phyloP scores from a whole-genome alignment of 2,888 invertebrate species.

The Graphium colonna region DNA sequence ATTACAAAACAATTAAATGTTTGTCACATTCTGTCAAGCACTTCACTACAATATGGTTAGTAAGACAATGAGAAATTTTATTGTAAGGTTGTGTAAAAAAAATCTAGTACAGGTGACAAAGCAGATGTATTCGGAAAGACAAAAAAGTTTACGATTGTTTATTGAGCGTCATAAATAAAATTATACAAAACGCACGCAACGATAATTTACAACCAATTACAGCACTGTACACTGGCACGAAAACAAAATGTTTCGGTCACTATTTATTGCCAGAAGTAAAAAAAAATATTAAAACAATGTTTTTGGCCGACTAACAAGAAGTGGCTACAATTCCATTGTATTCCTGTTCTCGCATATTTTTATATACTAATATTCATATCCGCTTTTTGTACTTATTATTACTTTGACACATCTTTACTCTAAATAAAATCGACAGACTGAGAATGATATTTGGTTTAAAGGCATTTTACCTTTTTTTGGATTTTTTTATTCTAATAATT shows the following conservation, averaged over 20 bases:
- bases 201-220: conserved; percentile 17
- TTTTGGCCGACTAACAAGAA: no score
- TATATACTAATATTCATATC: no score
- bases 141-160: conserved; percentile 17
- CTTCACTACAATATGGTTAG: not conserved
- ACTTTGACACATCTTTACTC: no score
- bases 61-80: conserved; percentile 18
- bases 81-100: conserved; percentile 10
- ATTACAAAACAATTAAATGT: not conserved
- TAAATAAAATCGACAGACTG: no score
- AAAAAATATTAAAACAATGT: not conserved
- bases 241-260: conserved; percentile 10
- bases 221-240: not conserved
- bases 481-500: no score
- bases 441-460: no score
- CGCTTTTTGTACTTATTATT: no score
- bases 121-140: conserved; percentile 15
- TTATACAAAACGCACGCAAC: conserved; percentile 19
- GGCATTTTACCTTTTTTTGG: no score
- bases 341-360: no score
- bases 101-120: conserved; percentile 24
- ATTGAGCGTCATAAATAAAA: conserved; percentile 16
- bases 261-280: conserved; percentile 13
- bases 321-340: no score
- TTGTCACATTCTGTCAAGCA: not conserved